Conservation (phyloP, 2,797 vertebrate species). For the Intellagama lesueurii region DNA sequence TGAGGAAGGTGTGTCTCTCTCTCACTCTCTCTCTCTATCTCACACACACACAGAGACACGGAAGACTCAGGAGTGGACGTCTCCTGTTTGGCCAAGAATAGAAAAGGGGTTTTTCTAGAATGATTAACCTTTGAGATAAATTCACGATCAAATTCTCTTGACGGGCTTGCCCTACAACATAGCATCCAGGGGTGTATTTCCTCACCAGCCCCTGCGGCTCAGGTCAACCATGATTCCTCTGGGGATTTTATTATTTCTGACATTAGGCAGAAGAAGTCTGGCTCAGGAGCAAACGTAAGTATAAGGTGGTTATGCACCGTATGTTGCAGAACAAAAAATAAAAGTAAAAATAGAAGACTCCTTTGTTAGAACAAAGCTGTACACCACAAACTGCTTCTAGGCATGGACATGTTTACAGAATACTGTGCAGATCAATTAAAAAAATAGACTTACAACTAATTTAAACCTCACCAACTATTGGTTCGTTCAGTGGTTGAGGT, state of each 20-base stretch:
- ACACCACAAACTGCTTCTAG: no score
- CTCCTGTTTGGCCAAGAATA: background rate
- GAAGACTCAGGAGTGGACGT: background rate
- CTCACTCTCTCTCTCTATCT: no score
- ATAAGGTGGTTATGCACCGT: constrained; percentile 6
- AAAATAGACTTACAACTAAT: no score
- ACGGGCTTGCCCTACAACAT: constrained; percentile 21
- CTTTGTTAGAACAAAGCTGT: background rate
- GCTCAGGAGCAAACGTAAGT: constrained; percentile 83
- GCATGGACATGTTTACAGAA: background rate
- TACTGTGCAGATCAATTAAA: no score
- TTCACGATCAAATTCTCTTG: constrained; percentile 21
- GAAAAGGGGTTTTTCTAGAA: constrained; percentile 54
- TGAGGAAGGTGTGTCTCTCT: background rate
- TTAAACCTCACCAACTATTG: no score
- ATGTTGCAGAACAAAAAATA: background rate
- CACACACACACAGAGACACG: background rate
- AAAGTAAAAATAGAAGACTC: background rate
- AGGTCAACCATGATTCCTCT: constrained; percentile 67
- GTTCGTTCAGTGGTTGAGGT: background rate
- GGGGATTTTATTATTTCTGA: constrained; percentile 61
- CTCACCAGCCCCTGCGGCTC: background rate
- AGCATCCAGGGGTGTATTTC: background rate
- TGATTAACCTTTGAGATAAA: constrained; percentile 72
- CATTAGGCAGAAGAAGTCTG: constrained; percentile 55